Percentiles rank a stretch among this genome's conserved stretches.
These are phyloP conservation scores for Chelidonichthys spinosus DNA, from an alignment of 2,797 vertebrate genomes.

Conservation along the genomic window DNA sequence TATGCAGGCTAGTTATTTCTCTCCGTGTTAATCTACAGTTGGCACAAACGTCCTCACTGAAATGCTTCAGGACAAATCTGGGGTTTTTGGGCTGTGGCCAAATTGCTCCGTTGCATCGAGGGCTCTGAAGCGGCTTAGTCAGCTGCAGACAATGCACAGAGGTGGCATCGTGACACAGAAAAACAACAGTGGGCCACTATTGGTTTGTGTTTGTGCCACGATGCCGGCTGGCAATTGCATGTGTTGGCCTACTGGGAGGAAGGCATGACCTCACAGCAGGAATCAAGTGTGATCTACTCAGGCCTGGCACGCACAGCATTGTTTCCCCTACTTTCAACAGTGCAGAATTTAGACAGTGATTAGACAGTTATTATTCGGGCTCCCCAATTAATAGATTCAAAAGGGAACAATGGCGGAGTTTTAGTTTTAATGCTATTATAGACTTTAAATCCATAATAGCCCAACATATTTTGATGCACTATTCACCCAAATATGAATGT, in stretches of 20 bases:
- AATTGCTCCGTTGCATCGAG: slow-evolving; percentile 52
- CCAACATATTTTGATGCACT: no score
- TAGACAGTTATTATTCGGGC: neutral
- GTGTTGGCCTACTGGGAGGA: slow-evolving; percentile 48
- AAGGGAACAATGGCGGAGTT: neutral
- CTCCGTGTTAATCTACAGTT: slow-evolving; percentile 51
- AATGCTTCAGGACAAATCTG: slow-evolving; percentile 70
- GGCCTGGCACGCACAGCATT: no score
- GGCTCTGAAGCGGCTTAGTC: slow-evolving; percentile 75
- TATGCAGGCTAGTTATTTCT: slow-evolving; percentile 56
- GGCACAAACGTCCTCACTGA: slow-evolving; percentile 50
- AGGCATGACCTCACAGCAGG: slow-evolving; percentile 63
- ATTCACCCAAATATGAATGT: neutral
- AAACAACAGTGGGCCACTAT: slow-evolving; percentile 74
- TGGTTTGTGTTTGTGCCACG: slow-evolving; percentile 51
- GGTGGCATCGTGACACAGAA: slow-evolving; percentile 71
- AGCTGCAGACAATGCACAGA: slow-evolving; percentile 73
- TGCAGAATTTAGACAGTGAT: neutral
- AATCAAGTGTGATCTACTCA: slow-evolving; percentile 16
- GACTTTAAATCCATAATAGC: neutral
- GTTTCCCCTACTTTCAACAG: neutral
- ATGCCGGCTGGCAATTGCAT: slow-evolving; percentile 52
- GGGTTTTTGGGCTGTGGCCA: slow-evolving; percentile 69
- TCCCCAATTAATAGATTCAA: neutral
- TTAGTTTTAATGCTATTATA: neutral